Evolutionary conservation across 2,888 invertebrate genomes (phyloP), one percentile per base, ranked within the genome.

Genomic region (Biston betularia): DNA sequence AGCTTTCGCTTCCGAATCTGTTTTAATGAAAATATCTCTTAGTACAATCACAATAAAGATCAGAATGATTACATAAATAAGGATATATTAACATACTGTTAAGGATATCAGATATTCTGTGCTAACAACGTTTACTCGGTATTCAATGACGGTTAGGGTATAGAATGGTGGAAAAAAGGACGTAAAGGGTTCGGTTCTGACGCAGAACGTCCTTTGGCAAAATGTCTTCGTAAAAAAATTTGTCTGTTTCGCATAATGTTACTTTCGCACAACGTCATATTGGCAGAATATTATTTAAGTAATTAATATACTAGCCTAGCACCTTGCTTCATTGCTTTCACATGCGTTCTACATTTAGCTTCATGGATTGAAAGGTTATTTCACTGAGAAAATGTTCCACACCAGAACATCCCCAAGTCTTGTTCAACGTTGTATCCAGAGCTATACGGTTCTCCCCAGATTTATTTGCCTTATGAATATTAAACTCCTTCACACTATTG

Each of bases 401-500:
- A 15, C n/a, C 7, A 8, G 14, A 46, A 45, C 64, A 48, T 49
- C 59, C n/a, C 65, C 54, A 59, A 9, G 8, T 38, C 24, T 55
- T 52, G 42, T 45, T 24, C 12, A 9, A 53, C 40, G 40, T 11
- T 48, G 57, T 40, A 45, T 11, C 55, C 48, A 38, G 38, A 49
- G 57, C 45, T 54, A 54, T 56, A 48, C 54, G 58, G 55, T 59
- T 63, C 68, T 68, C 69, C 71, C 65, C 71, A 76, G 81, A 83
- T 83, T 82, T 83, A 82, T 83, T 83, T 83, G 77, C 80, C 82
- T 85, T 83, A 87, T 88, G 85, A 86, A 87, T 87, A 87, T 88
- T 86, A 81, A 87, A 85, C 74, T 80, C 73, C 75, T 76, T 81
- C 81, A 70, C 68, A 71, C 78, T 86, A 87, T 86, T 79, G 82